These are phyloP conservation scores for Anas georgica DNA, from an alignment of 2,797 vertebrate species.

Conservation along the genomic window DNA sequence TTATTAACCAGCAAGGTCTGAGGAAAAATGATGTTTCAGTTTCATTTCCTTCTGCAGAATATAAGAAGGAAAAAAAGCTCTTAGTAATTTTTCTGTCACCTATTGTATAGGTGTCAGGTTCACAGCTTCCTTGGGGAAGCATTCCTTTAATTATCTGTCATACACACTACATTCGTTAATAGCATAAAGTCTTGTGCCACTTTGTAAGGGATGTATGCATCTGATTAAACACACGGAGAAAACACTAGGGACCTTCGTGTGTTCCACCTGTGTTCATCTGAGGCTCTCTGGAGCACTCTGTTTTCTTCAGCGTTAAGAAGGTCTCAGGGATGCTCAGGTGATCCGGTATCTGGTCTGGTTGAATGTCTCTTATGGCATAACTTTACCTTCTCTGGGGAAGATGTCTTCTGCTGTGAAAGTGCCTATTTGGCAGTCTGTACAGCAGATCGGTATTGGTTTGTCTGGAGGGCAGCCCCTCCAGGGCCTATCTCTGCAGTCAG, in stretches of 20 bases:
- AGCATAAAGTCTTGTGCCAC: not conserved
- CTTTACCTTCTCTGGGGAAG: not conserved
- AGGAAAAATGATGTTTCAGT: not conserved
- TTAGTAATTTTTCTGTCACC: not conserved
- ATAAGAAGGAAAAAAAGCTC: not conserved
- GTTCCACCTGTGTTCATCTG: not conserved
- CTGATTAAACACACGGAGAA: not conserved
- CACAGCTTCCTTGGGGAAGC: not conserved
- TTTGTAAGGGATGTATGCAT: not conserved
- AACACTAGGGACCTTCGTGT: accelerated
- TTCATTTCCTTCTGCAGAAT: not conserved
- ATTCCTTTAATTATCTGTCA: not conserved
- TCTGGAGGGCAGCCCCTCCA: not conserved
- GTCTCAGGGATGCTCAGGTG: not conserved
- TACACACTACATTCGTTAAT: not conserved
- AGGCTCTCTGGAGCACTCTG: not conserved
- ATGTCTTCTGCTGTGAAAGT: not conserved
- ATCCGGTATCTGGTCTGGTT: not conserved
- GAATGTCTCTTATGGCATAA: accelerated
- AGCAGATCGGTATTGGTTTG: not conserved
- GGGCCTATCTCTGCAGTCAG: accelerated
- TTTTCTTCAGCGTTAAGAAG: not conserved
- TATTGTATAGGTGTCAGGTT: not conserved
- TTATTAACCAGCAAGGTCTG: not conserved
- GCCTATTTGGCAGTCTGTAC: not conserved